These are phyloP conservation scores for Hypomesus transpacificus DNA, from an alignment of 2,113 vertebrate genomes.

Conservation along the genomic window DNA sequence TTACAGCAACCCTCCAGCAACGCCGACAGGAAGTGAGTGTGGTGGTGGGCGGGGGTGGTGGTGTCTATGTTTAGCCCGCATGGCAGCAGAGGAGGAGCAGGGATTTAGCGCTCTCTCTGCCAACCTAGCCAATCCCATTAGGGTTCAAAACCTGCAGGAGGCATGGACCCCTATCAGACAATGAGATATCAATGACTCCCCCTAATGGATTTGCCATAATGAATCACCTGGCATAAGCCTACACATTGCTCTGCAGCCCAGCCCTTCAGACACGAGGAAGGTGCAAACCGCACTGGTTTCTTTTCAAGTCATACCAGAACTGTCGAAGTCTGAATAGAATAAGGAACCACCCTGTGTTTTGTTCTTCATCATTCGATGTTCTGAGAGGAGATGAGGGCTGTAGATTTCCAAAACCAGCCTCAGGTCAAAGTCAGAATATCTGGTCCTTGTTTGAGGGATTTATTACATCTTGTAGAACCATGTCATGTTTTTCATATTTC, in stretches of 20 bases:
- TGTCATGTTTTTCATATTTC: too few species aligned
- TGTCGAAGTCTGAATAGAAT: neutral
- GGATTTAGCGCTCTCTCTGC: neutral
- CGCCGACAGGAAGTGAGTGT: constrained; percentile 13
- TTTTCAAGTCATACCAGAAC: neutral
- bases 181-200: constrained; percentile 67
- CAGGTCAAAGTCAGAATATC: too few species aligned
- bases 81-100: constrained; percentile 15
- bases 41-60: constrained; percentile 48
- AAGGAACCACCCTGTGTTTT: neutral
- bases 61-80: constrained; percentile 40
- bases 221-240: constrained; percentile 66
- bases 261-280: constrained; percentile 25
- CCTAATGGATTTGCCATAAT: constrained; percentile 68
- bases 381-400: too few species aligned
- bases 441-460: too few species aligned
- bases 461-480: too few species aligned
- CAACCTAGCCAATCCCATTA: constrained; percentile 65
- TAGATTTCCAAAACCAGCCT: too few species aligned
- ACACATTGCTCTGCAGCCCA: constrained; percentile 29
- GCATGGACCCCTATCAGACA: constrained; percentile 61
- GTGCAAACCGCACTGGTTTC: constrained; percentile 22
- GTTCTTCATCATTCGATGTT: too few species aligned
- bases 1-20: constrained; percentile 6
- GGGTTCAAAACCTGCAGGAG: constrained; percentile 56